A percentile compares a stretch with the other conserved stretches of the same genome.
These are phyloP conservation scores for Catocala fraxini DNA, from an alignment of 2,888 invertebrate genomes.

Conservation along the genomic window DNA sequence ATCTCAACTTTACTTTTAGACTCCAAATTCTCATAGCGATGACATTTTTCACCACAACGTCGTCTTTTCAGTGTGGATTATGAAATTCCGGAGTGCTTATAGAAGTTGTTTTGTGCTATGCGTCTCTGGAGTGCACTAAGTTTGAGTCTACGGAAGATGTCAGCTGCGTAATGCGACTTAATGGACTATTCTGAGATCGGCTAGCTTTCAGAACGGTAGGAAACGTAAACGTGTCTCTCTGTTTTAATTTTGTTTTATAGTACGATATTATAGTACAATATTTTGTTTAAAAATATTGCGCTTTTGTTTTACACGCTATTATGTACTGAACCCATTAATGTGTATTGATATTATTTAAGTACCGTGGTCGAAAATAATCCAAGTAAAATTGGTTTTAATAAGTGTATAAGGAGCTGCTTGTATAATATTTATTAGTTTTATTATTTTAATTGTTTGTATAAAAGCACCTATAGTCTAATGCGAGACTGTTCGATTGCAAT, in stretches of 20 bases:
- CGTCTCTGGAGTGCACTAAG: slow-evolving; percentile 50
- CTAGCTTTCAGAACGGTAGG: neutral
- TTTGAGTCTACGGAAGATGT: slow-evolving; percentile 36
- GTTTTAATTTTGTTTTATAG: neutral
- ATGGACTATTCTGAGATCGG: slow-evolving; percentile 22
- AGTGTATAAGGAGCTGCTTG: too few species aligned
- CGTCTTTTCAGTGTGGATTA: slow-evolving; percentile 40
- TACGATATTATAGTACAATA: neutral
- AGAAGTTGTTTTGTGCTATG: slow-evolving; percentile 45
- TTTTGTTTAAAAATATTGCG: too few species aligned
- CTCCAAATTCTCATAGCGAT: slow-evolving; percentile 31
- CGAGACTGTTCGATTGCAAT: too few species aligned
- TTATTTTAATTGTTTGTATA: too few species aligned
- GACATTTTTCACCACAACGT: slow-evolving; percentile 37
- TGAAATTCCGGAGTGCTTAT: slow-evolving; percentile 45
- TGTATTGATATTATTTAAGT: too few species aligned
- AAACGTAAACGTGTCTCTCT: neutral
- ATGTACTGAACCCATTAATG: too few species aligned
- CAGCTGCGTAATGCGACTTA: slow-evolving; percentile 24
- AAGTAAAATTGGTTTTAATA: too few species aligned
- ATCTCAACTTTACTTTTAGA: slow-evolving; percentile 7
- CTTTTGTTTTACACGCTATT: too few species aligned
- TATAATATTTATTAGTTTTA: too few species aligned
- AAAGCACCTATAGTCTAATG: too few species aligned
- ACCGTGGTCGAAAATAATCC: too few species aligned